Conservation (phyloP, 2,797 vertebrate species). For the Podarcis lilfordi region DNA sequence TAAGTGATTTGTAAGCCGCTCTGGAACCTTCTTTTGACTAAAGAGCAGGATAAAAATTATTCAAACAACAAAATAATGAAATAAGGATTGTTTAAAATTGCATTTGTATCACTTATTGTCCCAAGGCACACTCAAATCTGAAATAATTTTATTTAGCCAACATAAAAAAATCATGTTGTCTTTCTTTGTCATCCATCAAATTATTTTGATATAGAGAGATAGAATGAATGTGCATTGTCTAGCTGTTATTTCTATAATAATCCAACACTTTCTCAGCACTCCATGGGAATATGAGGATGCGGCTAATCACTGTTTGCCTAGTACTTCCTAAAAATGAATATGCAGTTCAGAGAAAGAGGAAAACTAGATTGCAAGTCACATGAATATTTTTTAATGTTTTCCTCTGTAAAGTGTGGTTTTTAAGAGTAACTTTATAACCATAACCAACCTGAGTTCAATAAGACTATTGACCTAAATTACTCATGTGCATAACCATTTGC, state of each 20-base stretch:
- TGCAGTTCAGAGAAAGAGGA: slow-evolving; percentile 1
- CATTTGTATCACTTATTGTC: neutral
- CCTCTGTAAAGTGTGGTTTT: neutral
- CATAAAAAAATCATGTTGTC: neutral
- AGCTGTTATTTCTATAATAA: neutral
- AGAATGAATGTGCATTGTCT: neutral
- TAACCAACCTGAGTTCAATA: slow-evolving; percentile 1
- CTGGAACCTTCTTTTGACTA: too few relatives aligned
- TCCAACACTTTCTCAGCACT: neutral
- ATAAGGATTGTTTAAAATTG: neutral
- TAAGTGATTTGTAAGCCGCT: too few relatives aligned
- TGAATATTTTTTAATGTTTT: neutral
- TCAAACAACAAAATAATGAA: neutral
- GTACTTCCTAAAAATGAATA: neutral
- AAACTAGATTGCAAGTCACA: neutral
- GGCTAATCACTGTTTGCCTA: neutral
- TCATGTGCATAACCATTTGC: neutral
- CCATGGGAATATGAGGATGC: neutral
- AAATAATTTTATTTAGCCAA: neutral
- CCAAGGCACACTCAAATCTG: neutral
- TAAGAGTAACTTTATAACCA: slow-evolving; percentile 5
- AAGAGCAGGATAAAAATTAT: too few relatives aligned
- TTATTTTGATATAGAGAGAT: neutral
- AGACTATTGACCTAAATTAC: slow-evolving; percentile 29
- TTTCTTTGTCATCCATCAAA: neutral